Percentiles rank a stretch among this genome's conserved stretches.
These are phyloP conservation scores for Cerceris ruficornis DNA, from an alignment of 2,888 invertebrate genomes.

Conservation along the genomic window DNA sequence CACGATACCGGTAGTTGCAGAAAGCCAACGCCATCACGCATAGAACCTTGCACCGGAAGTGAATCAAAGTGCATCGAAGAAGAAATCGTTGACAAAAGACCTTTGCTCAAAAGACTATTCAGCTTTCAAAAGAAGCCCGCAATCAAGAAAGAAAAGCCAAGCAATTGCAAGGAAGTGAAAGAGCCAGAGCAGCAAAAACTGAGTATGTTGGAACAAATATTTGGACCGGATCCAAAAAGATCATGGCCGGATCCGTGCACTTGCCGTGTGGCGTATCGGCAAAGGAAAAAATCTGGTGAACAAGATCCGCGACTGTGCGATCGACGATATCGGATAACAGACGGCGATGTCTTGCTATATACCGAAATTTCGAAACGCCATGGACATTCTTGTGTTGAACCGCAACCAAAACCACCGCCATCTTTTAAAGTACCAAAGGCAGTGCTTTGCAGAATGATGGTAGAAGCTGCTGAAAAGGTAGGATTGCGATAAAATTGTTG, in stretches of 20 bases:
- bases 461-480: slow-evolving; percentile 3
- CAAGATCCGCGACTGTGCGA: slow-evolving; percentile 60
- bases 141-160: background rate
- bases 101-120: background rate
- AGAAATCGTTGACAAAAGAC: background rate
- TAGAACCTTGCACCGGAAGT: slow-evolving; percentile 18
- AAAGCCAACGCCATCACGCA: background rate
- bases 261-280: background rate
- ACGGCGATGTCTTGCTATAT: slow-evolving; percentile 28
- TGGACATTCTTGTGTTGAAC: slow-evolving; percentile 5
- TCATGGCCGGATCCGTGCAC: slow-evolving; percentile 18
- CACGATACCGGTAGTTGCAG: slow-evolving; percentile 19
- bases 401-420: slow-evolving; percentile 43
- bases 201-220: slow-evolving; percentile 35
- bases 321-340: slow-evolving; percentile 53
- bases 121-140: background rate
- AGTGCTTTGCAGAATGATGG: slow-evolving; percentile 16
- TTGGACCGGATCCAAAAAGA: slow-evolving; percentile 32
- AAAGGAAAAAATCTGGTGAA: background rate
- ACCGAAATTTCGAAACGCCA: slow-evolving; percentile 8
- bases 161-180: slow-evolving; percentile 14
- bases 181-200: background rate
- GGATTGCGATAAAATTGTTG: background rate
- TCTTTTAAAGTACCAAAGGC: slow-evolving; percentile 41
- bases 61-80: slow-evolving; percentile 27